Base-by-base conservation (phyloP, 2,797 vertebrate genomes). In the Buphagus erythrorhynchus region DNA sequence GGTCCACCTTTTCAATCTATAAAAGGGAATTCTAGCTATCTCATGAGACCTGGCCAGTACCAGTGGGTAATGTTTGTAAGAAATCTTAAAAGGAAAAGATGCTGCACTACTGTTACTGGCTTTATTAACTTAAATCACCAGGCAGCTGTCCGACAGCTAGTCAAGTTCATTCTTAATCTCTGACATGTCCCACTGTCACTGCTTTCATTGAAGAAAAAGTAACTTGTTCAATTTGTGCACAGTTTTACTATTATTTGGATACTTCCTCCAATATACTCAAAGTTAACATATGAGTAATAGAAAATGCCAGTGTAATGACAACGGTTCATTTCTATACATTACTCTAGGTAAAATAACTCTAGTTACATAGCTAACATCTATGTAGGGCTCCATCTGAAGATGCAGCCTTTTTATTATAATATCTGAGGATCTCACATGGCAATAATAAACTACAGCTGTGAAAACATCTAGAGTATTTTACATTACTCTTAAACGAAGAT, bases 91-190 rank as follows among this genome's bases (percentile, higher is more conserved):
- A 85, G 21, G 6, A 17, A 42, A 76, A 54, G 52, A 65, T 20
- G 17, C 86, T 94, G 55, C 90, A 73, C 84, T 93, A 93, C 48
- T 92, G n/a, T 22, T 63, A 76, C 68, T 82, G 58, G 45, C 25
- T 76, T 93, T 86, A 73, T 84, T 86, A 90, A 79, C 20, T 81
- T 79, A 71, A 91, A 73, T 87, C 48, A 54, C 19, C 83, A 94
- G 76, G 40, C 83, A 95, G 93, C 80, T 96, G 71, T 84, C 91
- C 28, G 67, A 93, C 63, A 85, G 59, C 55, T 81, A 69, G 38
- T 92, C 82, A 79, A 74, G 59, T 48, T 93, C 91, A 88, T 82
- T 95, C 93, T 92, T 68, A 79, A 93, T 73, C 62, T 88, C 82
- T 92, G 63, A 79, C 59, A 76, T n/a, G 9, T 63, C 58, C 43